Evolutionary conservation across 2,113 vertebrate genomes (phyloP), one percentile per base, ranked within the genome.

Genomic region (Malurus alboscapulatus): DNA sequence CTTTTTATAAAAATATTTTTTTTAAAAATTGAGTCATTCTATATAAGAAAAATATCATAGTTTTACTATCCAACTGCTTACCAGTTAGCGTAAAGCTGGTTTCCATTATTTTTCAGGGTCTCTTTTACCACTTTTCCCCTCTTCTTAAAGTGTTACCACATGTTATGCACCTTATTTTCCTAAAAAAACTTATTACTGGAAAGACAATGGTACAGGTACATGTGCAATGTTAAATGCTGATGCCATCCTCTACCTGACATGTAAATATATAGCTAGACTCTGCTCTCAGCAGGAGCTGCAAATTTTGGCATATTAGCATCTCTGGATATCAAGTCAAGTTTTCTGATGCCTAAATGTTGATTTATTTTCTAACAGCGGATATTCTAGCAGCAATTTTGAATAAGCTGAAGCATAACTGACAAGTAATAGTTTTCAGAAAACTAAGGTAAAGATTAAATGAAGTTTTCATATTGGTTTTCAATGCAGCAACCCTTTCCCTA

Each of bases 21-120:
- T 6, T 25, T 30, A 26, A 47, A 77, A 86, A 29, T 8, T 32
- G 30, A 48, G 76, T 78, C 48, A 90, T 75, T 62, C 50, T 44
- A 29, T 55, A 47, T 66, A 71, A 82, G 38, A 53, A 93, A 93
- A 86, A 84, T 17, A 82, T 83, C 17, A 78, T 54, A 29, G 16
- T 87, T 96, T 93, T 75, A 82, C 63, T 86, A 57, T 68, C 36
- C 48, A 89, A 14, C 61, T 96, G 25, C 65, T 67, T 94, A 96
- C 50, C 72, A 84, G 94, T 97, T 97, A 97, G 91, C 68, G 75
- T 88, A 93, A 94, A 83, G 79, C 53, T 97, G 87, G 68, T 96
- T 97, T 58, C 66, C 75, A 81, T 94, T 92, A 94, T 65, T 94
- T 85, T 84, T 90, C 44, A 55, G 68, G 26, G 84, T 96, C 36